Evolutionary conservation across 2,888 invertebrate species (phyloP).

Genomic region (Chymomyza procnemis): DNA sequence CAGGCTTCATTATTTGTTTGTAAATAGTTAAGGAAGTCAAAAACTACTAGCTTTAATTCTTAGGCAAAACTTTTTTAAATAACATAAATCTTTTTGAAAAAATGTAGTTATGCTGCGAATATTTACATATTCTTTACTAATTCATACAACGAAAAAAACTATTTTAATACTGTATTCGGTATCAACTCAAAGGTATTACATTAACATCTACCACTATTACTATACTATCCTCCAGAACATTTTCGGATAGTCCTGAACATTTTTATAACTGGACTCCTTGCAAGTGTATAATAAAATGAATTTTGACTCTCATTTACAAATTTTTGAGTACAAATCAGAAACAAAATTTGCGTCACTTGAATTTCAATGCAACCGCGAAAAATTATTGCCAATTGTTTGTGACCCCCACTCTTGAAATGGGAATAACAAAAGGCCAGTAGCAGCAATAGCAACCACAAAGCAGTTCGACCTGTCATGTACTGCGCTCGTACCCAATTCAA

Average conservation of each 20-base stretch:
- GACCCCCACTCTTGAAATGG: conserved; percentile 13
- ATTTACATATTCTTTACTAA: too few species aligned
- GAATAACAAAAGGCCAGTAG: conserved; percentile 12
- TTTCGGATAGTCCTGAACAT: background rate
- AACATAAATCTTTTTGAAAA: too few species aligned
- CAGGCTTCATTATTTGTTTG: too few species aligned
- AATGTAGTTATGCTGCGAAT: too few species aligned
- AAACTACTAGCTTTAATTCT: too few species aligned
- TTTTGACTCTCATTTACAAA: background rate
- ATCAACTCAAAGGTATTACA: too few species aligned
- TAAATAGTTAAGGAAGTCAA: too few species aligned
- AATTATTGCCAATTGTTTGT: conserved; percentile 77
- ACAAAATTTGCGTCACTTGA: conserved; percentile 57
- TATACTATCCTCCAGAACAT: background rate
- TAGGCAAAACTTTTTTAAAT: too few species aligned
- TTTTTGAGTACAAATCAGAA: conserved; percentile 9
- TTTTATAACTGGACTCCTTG: background rate
- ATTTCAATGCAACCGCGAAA: conserved; percentile 71
- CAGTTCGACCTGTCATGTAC: conserved; percentile 27
- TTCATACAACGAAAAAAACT: too few species aligned
- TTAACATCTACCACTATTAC: too few species aligned
- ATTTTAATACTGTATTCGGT: too few species aligned
- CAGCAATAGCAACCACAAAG: conserved; percentile 28
- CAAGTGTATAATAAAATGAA: background rate
- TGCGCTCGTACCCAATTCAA: background rate